Evolutionary conservation across 2,888 invertebrate species (phyloP), one percentile per base, ranked within the genome.

Genomic region (Priocnemis perturbator): DNA sequence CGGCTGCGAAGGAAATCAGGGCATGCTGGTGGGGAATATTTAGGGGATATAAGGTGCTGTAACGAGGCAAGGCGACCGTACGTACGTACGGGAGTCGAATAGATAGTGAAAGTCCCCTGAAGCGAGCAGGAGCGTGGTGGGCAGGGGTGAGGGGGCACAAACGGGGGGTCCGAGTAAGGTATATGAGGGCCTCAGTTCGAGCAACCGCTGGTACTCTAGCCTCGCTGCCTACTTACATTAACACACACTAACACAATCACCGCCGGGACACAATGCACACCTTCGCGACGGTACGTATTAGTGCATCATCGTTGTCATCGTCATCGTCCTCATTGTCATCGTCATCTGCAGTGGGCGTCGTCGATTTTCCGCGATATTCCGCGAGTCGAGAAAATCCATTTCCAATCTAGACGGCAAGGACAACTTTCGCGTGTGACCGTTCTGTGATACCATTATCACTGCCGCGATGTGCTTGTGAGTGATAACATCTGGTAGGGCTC

Each of bases 151-250:
- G 75, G 76, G 69, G 69, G 74, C 73, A 78, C 73, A 81, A 81
- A 78, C 81, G 83, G 82, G 85, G 79, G 81, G 76, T 73, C 73
- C 74, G 77, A 79, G 83, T 87, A 87, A 88, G 88, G 89, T 89
- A 89, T 89, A 89, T 89, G 87, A 89, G 87, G 87, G 87, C 89
- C 88, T 83, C 86, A 81, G 86, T 83, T 82, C 79, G 85, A 85
- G 83, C 81, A 82, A 82, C 82, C 82, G 82, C 85, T 81, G 86
- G 85, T 89, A 89, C 86, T 87, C 86, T 85, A 85, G 86, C 87
- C 84, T 85, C 85, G 86, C 85, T 83, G 88, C 80, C 85, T 84
- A 83, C 83, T 79, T 85, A 84, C 79, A 77, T 84, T 78, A 77
- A 81, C 79, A 81, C 74, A 80, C 72, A 81, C 76, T 78, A 79